A percentile compares a stretch with the other conserved stretches of the same genome.
Evolutionary conservation across 2,797 vertebrate genomes (phyloP).

Genomic region (Typhlichthys subterraneus): DNA sequence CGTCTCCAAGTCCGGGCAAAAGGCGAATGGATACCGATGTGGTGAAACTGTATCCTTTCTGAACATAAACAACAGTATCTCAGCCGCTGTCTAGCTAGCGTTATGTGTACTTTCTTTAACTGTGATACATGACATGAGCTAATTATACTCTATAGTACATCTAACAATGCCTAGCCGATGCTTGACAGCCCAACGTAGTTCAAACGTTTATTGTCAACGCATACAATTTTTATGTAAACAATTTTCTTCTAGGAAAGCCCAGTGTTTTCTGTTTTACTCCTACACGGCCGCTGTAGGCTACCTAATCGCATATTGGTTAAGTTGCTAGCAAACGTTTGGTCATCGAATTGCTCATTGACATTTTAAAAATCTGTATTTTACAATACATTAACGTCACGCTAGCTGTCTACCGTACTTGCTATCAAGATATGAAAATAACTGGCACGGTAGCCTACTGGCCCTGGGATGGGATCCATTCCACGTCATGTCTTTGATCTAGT

Average conservation of each 20-base stretch:
- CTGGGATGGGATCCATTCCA: conserved; percentile 40
- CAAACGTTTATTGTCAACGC: conserved; percentile 58
- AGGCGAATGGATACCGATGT: conserved; percentile 98
- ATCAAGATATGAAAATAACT: conserved; percentile 28
- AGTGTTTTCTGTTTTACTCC: conserved; percentile 70
- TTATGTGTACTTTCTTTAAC: conserved; percentile 18
- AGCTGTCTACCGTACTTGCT: conserved; percentile 19
- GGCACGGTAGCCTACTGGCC: conserved; percentile 32
- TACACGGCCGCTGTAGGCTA: conserved; percentile 30
- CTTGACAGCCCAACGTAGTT: conserved; percentile 21
- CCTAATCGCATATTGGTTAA: conserved; percentile 52
- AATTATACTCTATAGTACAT: conserved; percentile 19
- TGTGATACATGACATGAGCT: conserved; percentile 10
- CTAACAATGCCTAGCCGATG: conserved; percentile 13
- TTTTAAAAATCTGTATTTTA: conserved; percentile 20
- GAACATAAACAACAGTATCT: conserved; percentile 72
- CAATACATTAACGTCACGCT: conserved; percentile 10
- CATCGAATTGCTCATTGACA: conserved; percentile 35
- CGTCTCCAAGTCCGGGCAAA: conserved; percentile 96
- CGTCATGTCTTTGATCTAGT: conserved; percentile 41
- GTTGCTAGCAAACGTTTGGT: conserved; percentile 33
- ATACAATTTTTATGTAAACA: conserved; percentile 72
- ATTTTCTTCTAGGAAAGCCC: conserved; percentile 74
- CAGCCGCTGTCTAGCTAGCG: conserved; percentile 24
- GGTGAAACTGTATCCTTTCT: conserved; percentile 98